Evolutionary conservation across 2,888 invertebrate genomes (phyloP).

Genomic region (Blastobasis adustella): DNA sequence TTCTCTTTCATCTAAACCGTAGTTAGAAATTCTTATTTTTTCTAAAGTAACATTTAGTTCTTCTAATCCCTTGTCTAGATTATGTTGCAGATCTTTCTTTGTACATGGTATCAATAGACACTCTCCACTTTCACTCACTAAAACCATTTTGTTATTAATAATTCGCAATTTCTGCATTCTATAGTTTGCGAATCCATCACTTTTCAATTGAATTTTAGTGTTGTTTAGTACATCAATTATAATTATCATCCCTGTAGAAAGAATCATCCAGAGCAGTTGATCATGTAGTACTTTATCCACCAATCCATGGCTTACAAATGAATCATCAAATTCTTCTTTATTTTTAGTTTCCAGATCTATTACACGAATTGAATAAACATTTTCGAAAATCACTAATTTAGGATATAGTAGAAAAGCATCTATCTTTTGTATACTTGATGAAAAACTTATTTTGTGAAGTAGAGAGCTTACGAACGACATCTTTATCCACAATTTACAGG

Average conservation of each 20-base stretch:
- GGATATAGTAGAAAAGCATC: conserved; percentile 35
- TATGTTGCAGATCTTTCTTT: conserved; percentile 27
- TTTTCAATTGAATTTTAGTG: conserved; percentile 11
- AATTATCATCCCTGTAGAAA: conserved; percentile 30
- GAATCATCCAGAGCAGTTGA: conserved; percentile 43
- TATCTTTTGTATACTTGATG: conserved; percentile 3
- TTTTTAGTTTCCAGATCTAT: conserved; percentile 27
- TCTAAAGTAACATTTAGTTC: conserved; percentile 32
- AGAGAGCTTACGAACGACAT: conserved; percentile 20
- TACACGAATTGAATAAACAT: conserved; percentile 24
- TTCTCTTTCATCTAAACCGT: conserved; percentile 8
- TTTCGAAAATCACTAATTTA: conserved; percentile 41
- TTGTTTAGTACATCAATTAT: conserved; percentile 10
- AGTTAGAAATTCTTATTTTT: conserved; percentile 21
- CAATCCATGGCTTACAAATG: conserved; percentile 33
- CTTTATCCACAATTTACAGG: not conserved
- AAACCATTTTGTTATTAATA: conserved; percentile 25
- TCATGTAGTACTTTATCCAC: conserved; percentile 33
- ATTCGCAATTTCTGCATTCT: conserved; percentile 35
- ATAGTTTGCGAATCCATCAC: conserved; percentile 32
- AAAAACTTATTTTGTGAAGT: conserved; percentile 17
- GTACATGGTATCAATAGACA: conserved; percentile 27
- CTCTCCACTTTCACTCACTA: conserved; percentile 55
- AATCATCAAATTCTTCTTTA: conserved; percentile 11
- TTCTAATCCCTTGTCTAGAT: conserved; percentile 24